Base-by-base conservation (phyloP, 2,888 invertebrate genomes). In the Steinernema hermaphroditum region DNA sequence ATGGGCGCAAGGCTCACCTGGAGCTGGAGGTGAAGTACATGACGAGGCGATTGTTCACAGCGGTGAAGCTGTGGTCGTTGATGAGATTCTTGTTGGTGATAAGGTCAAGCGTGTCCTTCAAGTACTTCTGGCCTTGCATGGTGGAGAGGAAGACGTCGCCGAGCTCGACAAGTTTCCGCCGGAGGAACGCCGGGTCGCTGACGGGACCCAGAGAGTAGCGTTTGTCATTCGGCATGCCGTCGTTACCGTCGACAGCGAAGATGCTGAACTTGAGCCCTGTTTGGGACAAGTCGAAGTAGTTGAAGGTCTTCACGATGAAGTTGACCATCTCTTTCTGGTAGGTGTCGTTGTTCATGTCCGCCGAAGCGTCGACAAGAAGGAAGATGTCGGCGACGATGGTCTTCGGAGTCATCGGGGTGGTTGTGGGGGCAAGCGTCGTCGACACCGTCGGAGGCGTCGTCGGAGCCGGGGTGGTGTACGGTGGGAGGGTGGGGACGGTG, bases 281-380 rank as follows among this genome's bases (percentile, higher is more conserved):
- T 12, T 9, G 16, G 29, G 8, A 14, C 62, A 62, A 32, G 62
- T 62, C 29, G 62, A 62, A 62, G 62, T 32, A 62, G 62, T 19
- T 14, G 32, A 62, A 62, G 32, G 62, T 62, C 32, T 34, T 32
- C 16, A 34, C 27, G 34, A 32, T 29, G 34, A 62, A 62, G 2
- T 32, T 62, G 32, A 62, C 19, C 6, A 62, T 9, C 34, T 62
- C 62, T 16, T 4, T 32, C 62, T 62, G 32, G 62, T 62, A 62
- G 32, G 62, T 62, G 14, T 29, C 29, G 62, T 62, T 62, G 62
- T 34, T 62, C 62, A 62, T 32, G 32, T 62, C 62, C 16, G 29
- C 12, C 29, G 62, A 62, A 27, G 62, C 32, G 62, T 62, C 62
- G 32, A 62, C 6, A 32, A 62, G 62, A 1, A 62, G 14, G 4